Evolutionary conservation across 2,888 invertebrate species (phyloP), one percentile per base, ranked within the genome.

Genomic region (Eledona agricola): DNA sequence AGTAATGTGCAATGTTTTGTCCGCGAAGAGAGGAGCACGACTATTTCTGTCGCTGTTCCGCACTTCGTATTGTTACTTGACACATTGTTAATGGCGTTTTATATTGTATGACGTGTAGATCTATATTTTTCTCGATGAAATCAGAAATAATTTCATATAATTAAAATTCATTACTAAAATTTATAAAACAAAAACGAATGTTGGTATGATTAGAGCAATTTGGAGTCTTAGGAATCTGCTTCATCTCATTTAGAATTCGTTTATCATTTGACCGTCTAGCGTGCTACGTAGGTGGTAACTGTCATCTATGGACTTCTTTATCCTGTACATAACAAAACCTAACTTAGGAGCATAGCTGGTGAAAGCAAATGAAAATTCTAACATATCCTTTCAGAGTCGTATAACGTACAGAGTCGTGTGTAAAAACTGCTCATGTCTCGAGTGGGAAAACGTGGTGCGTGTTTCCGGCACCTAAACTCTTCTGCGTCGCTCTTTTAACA

Each of bases 61-160:
- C 59, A 59, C 62, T 65, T 63, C 64, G 65, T 59, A 67, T 71
- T 71, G 72, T 71, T 71, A 71, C 59, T 65, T 67, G 61, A 69
- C 61, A 70, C 64, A 69, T 71, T 72, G 70, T 71, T 72, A 68
- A 72, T 68, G 65, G 63, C 69, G 63, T 71, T 71, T 70, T 72
- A 67, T 71, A 68, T 63, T 63, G 56, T 59, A 65, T 57, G 55
- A 63, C 59, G 57, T 55, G 64, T 66, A 64, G 63, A 65, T 59
- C 53, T 67, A 70, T 70, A 70, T 67, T 69, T 70, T 70, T 64
- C 62, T 68, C 59, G 65, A n/a, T 67, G 64, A 29, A 47, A 52
- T 47, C 43, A 38, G 20, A 51, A 37, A 45, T 56, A 42, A 50
- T 57, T 53, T 50, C 25, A 50, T 54, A 54, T 28, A 15, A 47